Base-by-base conservation (phyloP, 2,113 vertebrate genomes). In the Puffinus mauretanicus region DNA sequence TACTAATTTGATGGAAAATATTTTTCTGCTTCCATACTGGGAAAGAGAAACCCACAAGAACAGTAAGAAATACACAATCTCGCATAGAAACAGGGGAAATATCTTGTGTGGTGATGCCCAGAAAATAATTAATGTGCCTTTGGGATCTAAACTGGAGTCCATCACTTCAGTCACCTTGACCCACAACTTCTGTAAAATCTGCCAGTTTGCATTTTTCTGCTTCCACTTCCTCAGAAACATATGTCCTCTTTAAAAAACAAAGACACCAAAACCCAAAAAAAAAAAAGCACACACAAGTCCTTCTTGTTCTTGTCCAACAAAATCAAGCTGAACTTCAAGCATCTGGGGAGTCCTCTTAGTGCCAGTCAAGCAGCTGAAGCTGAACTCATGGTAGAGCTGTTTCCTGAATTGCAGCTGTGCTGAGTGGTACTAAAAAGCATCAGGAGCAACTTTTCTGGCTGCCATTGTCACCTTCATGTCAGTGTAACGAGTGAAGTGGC, bases 401-500 rank as follows among this genome's bases (percentile, higher is more conserved):
- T 65, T 46, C 34, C 36, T 16, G 51, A 70, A 24, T 1, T 34
- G 44, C 20, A n/a, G 64, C 49, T 34, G 16, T 34, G 52, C 44
- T 2, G 19, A 58, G 65, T 4, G 49, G 27, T 24, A 32, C 66
- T 24, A 25, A 49, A 60, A 54, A 27, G 52, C 66, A 47, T 6
- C 52, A 27, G 46, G n/a, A 46, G 10, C 13, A 36, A 16, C 47
- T 73, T 62, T 44, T 12, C 46, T 25, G 13, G 65, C 46, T 49
- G 46, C 51, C 3, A 0, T 10, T 7, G 0, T 47, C 60, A 49
- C 54, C 21, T 26, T 32, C 18, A 1, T 4, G 17, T 47, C 85
- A 71, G 40, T 0, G 2, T 10, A 25, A n/a, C 26, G 21, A n/a
- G 26, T 7, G 3, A 60, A 40, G 34, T 6, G 38, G 66, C 44